Conservation (phyloP, 2,797 vertebrate species). For the Eupleurogrammus muticus region DNA sequence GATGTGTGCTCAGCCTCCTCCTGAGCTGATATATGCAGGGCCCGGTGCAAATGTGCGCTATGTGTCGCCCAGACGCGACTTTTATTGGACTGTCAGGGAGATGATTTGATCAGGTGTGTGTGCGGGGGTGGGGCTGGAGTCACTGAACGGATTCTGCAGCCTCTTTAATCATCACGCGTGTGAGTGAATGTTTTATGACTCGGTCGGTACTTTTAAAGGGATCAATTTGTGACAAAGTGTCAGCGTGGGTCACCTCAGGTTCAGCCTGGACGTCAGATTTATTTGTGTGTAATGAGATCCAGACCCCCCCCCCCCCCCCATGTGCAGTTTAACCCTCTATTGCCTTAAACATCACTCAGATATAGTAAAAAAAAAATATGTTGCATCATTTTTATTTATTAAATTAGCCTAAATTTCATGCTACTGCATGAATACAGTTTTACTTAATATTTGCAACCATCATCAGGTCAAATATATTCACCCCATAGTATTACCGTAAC, state of each 20-base stretch:
- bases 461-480: too few species aligned
- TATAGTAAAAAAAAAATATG: too few species aligned
- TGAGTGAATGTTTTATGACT: neutral
- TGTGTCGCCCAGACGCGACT: conserved; percentile 76
- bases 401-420: too few species aligned
- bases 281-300: conserved; percentile 43
- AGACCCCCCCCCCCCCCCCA: too few species aligned
- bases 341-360: too few species aligned
- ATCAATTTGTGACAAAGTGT: neutral
- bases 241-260: conserved; percentile 10
- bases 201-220: neutral
- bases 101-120: conserved; percentile 7
- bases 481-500: too few species aligned
- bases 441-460: too few species aligned
- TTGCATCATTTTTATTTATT: too few species aligned
- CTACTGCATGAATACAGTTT: too few species aligned
- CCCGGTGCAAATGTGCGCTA: conserved; percentile 73
- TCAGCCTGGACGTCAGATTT: conserved; percentile 29
- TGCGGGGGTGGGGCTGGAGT: neutral
- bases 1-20: conserved; percentile 31
- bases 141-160: neutral
- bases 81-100: conserved; percentile 79
- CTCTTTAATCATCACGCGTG: neutral
- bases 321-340: too few species aligned
- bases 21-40: conserved; percentile 76